phyloP scores from a whole-genome alignment of 2,888 invertebrate genomes.

The Bombylius major region DNA sequence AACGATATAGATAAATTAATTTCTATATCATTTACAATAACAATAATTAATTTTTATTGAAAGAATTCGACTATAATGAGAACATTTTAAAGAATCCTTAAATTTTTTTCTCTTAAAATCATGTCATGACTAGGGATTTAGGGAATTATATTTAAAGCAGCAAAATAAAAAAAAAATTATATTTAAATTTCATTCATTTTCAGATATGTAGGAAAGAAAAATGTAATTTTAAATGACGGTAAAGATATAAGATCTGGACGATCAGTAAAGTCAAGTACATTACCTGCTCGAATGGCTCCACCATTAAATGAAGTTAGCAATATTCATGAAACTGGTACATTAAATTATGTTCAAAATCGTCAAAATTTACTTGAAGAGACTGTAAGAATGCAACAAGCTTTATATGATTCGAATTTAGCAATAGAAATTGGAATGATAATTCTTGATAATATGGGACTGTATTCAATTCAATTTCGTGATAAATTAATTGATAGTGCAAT shows the following conservation, averaged over 20 bases:
- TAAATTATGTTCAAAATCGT: slow-evolving; percentile 30
- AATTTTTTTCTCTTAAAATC: no score
- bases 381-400: slow-evolving; percentile 46
- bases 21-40: no score
- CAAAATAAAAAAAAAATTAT: neutral
- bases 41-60: no score
- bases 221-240: slow-evolving; percentile 48
- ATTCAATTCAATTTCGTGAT: slow-evolving; percentile 61
- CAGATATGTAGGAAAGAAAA: slow-evolving; percentile 65
- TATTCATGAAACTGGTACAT: slow-evolving; percentile 28
- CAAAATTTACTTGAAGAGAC: slow-evolving; percentile 43
- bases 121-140: no score
- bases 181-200: slow-evolving; percentile 78
- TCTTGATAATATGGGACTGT: slow-evolving; percentile 75
- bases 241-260: slow-evolving; percentile 43
- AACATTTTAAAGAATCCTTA: no score
- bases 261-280: slow-evolving; percentile 65
- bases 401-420: slow-evolving; percentile 68
- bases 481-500: slow-evolving; percentile 54
- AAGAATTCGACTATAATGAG: no score
- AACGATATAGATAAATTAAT: no score
- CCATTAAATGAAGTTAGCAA: slow-evolving; percentile 37
- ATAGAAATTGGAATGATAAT: slow-evolving; percentile 82
- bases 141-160: neutral
- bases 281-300: slow-evolving; percentile 75